Conservation (phyloP, 2,888 invertebrate genomes). For the Thecocarcelia acutangulata region DNA sequence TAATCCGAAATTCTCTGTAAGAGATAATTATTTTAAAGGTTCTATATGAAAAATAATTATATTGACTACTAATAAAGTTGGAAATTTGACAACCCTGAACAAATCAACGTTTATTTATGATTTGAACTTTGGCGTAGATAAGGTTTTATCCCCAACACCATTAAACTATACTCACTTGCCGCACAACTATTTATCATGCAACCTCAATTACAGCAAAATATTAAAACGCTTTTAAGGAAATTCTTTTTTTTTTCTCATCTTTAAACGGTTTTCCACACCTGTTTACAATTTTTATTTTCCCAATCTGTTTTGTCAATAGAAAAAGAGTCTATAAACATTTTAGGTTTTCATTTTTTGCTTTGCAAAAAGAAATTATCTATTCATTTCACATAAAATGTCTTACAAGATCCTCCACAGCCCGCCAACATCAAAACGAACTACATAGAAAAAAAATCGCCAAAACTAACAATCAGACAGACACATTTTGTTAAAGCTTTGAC, state of each 20-base stretch:
- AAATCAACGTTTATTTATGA: too few species aligned
- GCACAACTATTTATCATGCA: too few species aligned
- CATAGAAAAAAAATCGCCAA: slow-evolving; percentile 44
- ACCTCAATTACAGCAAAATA: background rate
- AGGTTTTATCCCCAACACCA: too few species aligned
- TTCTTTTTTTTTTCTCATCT: background rate
- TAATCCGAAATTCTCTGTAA: too few species aligned
- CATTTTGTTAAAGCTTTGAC: slow-evolving; percentile 64
- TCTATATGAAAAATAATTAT: too few species aligned
- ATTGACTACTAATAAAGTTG: too few species aligned
- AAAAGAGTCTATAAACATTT: slow-evolving; percentile 33
- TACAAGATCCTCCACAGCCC: slow-evolving; percentile 63
- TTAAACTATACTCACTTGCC: too few species aligned
- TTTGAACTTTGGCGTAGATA: too few species aligned
- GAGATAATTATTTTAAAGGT: too few species aligned
- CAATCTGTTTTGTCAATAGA: slow-evolving; percentile 15
- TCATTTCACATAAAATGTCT: slow-evolving; percentile 66
- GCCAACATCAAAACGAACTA: slow-evolving; percentile 49
- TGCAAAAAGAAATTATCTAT: slow-evolving; percentile 50
- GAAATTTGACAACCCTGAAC: too few species aligned
- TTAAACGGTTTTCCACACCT: slow-evolving; percentile 46
- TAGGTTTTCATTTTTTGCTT: background rate
- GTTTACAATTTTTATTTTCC: slow-evolving; percentile 22
- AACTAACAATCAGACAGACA: slow-evolving; percentile 29
- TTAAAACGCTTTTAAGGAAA: background rate